A percentile compares a stretch with the other conserved stretches of the same genome.
Conservation (phyloP, 2,113 vertebrate species). For the Silurus glanis region DNA sequence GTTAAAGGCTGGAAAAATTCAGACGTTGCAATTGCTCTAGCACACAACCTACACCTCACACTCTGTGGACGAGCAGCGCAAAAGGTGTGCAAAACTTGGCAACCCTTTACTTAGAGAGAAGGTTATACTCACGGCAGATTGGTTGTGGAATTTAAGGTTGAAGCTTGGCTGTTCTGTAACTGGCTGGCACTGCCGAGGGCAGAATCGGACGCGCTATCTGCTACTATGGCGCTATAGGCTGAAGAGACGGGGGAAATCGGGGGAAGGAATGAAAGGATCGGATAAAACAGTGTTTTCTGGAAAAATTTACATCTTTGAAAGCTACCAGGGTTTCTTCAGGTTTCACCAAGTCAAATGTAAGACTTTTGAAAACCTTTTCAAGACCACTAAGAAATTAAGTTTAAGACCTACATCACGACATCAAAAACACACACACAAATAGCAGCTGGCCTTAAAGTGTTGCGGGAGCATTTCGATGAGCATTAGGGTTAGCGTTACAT, state of each 20-base stretch:
- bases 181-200: constrained; percentile 76
- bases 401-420: no score
- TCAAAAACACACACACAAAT: no score
- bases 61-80: not conserved
- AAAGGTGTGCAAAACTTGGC: constrained; percentile 16
- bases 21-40: not conserved
- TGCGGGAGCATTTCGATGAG: no score
- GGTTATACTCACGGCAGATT: constrained; percentile 79
- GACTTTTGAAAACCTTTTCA: no score
- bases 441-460: no score
- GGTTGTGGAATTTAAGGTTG: constrained; percentile 75
- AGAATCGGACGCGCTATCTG: constrained; percentile 80
- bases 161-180: constrained; percentile 74
- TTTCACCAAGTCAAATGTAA: no score
- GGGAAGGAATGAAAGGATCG: not conserved
- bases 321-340: no score
- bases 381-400: no score
- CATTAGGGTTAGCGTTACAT: no score
- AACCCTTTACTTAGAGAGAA: not conserved
- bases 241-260: not conserved
- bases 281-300: not conserved
- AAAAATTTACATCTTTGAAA: not conserved
- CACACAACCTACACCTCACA: constrained; percentile 33
- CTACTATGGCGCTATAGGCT: constrained; percentile 87
- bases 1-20: not conserved